phyloP scores from a whole-genome alignment of 2,797 vertebrate genomes.

The Somateria mollissima region DNA sequence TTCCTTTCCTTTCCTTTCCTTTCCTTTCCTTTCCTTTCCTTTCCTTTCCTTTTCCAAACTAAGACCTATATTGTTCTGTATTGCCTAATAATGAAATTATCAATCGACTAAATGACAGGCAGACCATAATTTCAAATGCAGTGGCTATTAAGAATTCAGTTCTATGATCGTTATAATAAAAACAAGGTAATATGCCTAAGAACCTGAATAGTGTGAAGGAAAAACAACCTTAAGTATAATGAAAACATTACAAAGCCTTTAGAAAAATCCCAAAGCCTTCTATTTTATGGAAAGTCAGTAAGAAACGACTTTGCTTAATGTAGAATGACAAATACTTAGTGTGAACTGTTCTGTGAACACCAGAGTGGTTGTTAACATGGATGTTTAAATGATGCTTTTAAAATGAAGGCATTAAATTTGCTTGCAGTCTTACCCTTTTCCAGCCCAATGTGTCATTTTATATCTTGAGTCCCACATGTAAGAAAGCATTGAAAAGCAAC shows the following conservation, averaged over 20 bases:
- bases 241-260: neutral
- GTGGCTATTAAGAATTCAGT: neutral
- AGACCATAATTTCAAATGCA: neutral
- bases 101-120: neutral
- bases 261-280: neutral
- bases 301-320: neutral
- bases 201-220: neutral
- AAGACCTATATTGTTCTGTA: neutral
- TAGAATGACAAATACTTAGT: neutral
- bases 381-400: neutral
- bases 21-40: too few relatives aligned
- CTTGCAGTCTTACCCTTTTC: neutral
- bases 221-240: neutral
- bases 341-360: neutral
- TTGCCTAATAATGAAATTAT: neutral
- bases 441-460: neutral
- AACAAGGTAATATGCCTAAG: neutral
- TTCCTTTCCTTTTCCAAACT: too few relatives aligned
- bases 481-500: neutral
- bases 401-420: neutral
- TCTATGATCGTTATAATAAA: neutral
- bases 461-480: neutral
- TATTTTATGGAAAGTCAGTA: neutral
- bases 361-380: neutral
- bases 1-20: too few relatives aligned